Conservation (phyloP, 2,113 vertebrate genomes). For the Paraplagusia blochii region DNA sequence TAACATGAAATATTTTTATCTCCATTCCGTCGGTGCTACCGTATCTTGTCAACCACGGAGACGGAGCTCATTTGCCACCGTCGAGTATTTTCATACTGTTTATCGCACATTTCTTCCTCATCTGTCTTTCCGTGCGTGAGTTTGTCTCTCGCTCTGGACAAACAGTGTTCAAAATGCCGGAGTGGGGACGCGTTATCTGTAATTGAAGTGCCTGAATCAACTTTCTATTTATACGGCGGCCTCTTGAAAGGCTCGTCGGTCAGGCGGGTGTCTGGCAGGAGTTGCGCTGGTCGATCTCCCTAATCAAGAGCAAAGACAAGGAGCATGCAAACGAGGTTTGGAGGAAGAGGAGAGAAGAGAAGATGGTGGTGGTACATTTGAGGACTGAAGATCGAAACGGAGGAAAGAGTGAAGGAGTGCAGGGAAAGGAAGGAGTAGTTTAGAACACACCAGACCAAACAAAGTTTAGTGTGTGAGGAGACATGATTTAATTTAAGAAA, state of each 20-base stretch:
- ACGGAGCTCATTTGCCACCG: slow-evolving; percentile 12
- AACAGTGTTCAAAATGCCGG: slow-evolving; percentile 37
- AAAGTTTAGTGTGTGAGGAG: too few relatives aligned
- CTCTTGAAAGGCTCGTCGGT: slow-evolving; percentile 35
- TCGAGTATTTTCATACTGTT: slow-evolving; percentile 1
- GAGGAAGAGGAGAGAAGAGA: slow-evolving; percentile 4
- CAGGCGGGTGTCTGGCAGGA: slow-evolving; percentile 32
- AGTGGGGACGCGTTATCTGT: slow-evolving; percentile 33
- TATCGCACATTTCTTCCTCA: neutral
- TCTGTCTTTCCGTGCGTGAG: neutral
- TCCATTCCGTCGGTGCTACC: neutral
- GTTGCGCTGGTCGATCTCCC: slow-evolving; percentile 26
- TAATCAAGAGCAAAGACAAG: slow-evolving; percentile 32
- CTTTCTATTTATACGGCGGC: slow-evolving; percentile 26
- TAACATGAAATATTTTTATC: slow-evolving; percentile 36
- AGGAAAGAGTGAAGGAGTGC: slow-evolving; percentile 5
- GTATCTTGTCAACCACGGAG: slow-evolving; percentile 16
- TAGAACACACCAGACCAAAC: too few relatives aligned
- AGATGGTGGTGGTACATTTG: neutral
- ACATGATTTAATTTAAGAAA: neutral
- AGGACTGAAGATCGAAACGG: neutral
- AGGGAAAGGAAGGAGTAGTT: neutral
- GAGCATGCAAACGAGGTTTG: slow-evolving; percentile 28
- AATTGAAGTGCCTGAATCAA: slow-evolving; percentile 36
- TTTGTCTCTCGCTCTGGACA: slow-evolving; percentile 2